Conservation (phyloP, 1,140 invertebrate species). For the Drosophila biarmipes region DNA sequence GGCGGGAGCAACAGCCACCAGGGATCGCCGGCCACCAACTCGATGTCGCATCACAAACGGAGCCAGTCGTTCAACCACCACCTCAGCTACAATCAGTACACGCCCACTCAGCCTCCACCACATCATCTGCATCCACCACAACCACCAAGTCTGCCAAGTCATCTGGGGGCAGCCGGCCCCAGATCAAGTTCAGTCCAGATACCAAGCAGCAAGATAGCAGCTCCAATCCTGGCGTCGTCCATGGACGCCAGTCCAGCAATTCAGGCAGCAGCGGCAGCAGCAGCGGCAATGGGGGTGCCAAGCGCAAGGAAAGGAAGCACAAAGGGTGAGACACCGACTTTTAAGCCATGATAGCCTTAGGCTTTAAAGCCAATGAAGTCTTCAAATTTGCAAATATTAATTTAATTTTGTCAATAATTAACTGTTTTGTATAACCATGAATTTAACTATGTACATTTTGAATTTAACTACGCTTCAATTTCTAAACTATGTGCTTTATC, state of each 20-base stretch:
- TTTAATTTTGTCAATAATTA: not conserved
- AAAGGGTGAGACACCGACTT: slow-evolving; percentile 62
- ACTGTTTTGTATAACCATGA: too few species aligned
- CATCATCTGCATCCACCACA: slow-evolving; percentile 85
- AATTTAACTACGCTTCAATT: not conserved
- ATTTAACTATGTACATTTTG: too few species aligned
- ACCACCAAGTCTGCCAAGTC: slow-evolving; percentile 84
- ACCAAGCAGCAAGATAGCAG: slow-evolving; percentile 82
- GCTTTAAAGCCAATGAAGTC: too few species aligned
- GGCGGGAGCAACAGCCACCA: slow-evolving; percentile 45
- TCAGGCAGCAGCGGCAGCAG: slow-evolving; percentile 55
- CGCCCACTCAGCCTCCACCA: slow-evolving; percentile 86
- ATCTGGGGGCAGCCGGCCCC: slow-evolving; percentile 78
- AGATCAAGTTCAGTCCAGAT: slow-evolving; percentile 84
- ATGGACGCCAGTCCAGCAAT: slow-evolving; percentile 61
- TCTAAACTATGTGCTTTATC: not conserved
- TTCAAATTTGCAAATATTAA: too few species aligned
- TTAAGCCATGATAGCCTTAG: too few species aligned
- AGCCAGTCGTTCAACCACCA: slow-evolving; percentile 88
- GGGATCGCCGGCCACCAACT: slow-evolving; percentile 52
- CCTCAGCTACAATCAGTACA: slow-evolving; percentile 87
- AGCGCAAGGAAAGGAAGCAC: slow-evolving; percentile 84
- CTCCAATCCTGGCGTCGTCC: slow-evolving; percentile 43
- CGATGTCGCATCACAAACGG: slow-evolving; percentile 86
- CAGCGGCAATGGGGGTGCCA: slow-evolving; percentile 64